Evolutionary conservation across 2,888 invertebrate genomes (phyloP), one percentile per base, ranked within the genome.

Genomic region (Pseudococcus jackbeardsleyi): DNA sequence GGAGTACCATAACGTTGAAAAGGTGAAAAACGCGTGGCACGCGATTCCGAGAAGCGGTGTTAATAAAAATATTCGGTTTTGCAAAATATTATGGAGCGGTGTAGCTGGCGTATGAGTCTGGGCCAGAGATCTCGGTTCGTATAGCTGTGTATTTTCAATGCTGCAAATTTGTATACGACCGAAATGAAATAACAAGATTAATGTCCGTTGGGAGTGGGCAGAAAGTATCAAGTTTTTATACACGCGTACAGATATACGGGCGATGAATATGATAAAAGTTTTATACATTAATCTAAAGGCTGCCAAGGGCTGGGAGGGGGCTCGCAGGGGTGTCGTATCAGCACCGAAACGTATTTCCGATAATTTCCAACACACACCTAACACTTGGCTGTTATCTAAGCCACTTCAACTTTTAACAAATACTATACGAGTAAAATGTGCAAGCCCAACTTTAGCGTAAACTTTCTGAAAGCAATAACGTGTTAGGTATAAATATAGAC

Each of bases 191-290:
- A 77, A 77, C 42, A 46, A 46, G 79, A 82, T 82, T 82, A 82
- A 82, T 82, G 33, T n/a, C 79, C 79, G n/a, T 46, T 22, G 79
- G 79, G 79, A 82, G 46, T 46, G 79, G 22, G 42, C 33, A 82
- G 46, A 82, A 82, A 82, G 17, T 82, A 46, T n/a, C 39, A 15
- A 77, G 11, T 64, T 64, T 64, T 64, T 42, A 8, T 42, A 42
- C 42, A 42, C 42, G 39, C 33, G 72, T 15, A 5, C 33, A 68
- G 1, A 17, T 64, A 64, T 68, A 39, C 26, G 17, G 39, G 8
- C 72, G 72, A 72, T 72, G 72, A 72, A 72, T 72, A 72, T 72
- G 72, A 72, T 72, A 72, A 72, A 72, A 72, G 72, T 72, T 72
- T 72, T 72, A 72, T 33, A 72, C 72, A 72, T 72, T 72, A 72